Conservation (phyloP, 2,797 vertebrate genomes). For the Cuculus canorus region DNA sequence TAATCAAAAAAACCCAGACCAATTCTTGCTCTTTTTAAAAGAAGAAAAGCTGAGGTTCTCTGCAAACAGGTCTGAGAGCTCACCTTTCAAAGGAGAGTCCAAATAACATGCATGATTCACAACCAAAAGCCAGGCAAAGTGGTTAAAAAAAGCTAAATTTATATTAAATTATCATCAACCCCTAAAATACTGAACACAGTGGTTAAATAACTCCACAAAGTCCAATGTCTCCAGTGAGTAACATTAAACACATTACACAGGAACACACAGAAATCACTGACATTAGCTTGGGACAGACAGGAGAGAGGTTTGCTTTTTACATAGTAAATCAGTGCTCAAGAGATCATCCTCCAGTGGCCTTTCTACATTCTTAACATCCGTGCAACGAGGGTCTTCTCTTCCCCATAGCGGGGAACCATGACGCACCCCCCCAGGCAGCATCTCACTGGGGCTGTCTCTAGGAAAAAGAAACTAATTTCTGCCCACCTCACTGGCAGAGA, state of each 20-base stretch:
- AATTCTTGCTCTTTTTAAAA: not conserved
- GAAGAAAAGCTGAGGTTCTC: not conserved
- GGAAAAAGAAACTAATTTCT: not conserved
- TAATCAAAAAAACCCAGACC: not conserved
- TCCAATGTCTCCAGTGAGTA: conserved; percentile 82
- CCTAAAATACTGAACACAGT: conserved; percentile 85
- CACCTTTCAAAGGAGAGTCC: not conserved
- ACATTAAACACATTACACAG: conserved; percentile 82
- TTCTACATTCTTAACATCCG: conserved; percentile 76
- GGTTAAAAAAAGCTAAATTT: conserved; percentile 85
- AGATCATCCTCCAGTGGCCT: conserved; percentile 76
- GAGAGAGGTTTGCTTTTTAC: conserved; percentile 80
- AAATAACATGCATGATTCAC: conserved; percentile 54
- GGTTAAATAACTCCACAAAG: conserved; percentile 84
- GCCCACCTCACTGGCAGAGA: not conserved
- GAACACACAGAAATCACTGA: conserved; percentile 74
- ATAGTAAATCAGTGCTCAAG: conserved; percentile 86
- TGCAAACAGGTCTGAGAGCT: not conserved
- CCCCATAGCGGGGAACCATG: not conserved
- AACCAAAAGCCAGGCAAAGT: conserved; percentile 74
- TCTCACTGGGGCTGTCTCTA: conserved; percentile 3
- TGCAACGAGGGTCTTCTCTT: conserved; percentile 63
- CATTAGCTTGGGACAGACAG: conserved; percentile 88
- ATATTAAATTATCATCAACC: conserved; percentile 86
- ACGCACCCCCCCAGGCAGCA: not conserved